Conservation (phyloP, 2,113 vertebrate species). For the Pterocles gutturalis region DNA sequence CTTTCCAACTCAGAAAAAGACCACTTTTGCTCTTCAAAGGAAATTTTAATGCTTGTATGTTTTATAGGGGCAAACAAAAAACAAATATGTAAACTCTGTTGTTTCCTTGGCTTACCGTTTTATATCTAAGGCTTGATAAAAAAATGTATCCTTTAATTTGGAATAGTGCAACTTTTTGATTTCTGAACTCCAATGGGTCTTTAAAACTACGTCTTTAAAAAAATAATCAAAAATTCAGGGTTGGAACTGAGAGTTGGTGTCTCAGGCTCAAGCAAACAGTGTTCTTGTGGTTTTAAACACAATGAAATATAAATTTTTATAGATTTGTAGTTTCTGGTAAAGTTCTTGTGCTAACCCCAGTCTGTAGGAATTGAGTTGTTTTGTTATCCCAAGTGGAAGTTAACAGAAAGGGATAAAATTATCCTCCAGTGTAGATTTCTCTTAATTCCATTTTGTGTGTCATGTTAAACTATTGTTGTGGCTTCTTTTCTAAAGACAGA, state of each 20-base stretch:
- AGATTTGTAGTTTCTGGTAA: conserved; percentile 80
- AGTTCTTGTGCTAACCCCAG: conserved; percentile 78
- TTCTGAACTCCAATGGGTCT: conserved; percentile 79
- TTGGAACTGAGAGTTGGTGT: conserved; percentile 80
- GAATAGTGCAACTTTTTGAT: conserved; percentile 74
- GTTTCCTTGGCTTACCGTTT: conserved; percentile 82
- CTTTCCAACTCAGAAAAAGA: conserved; percentile 88
- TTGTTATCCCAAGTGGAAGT: conserved; percentile 74
- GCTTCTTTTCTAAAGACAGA: conserved; percentile 93
- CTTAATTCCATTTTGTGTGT: conserved; percentile 89
- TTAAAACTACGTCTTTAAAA: conserved; percentile 76
- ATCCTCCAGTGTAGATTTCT: conserved; percentile 78
- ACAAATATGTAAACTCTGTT: conserved; percentile 72
- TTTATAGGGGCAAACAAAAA: conserved; percentile 81
- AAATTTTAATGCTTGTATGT: conserved; percentile 78
- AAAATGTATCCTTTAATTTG: conserved; percentile 74
- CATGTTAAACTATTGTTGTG: conserved; percentile 89
- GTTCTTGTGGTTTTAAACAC: conserved; percentile 79
- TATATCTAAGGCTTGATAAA: conserved; percentile 80
- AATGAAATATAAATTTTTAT: conserved; percentile 73
- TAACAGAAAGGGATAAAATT: conserved; percentile 64
- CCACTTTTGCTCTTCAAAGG: conserved; percentile 85
- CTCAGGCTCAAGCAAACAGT: conserved; percentile 81
- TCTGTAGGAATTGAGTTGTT: conserved; percentile 77
- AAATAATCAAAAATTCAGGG: conserved; percentile 74